Evolutionary conservation across 2,797 vertebrate genomes (phyloP), one percentile per base, ranked within the genome.

Genomic region (Tenualosa thibaudeaui): DNA sequence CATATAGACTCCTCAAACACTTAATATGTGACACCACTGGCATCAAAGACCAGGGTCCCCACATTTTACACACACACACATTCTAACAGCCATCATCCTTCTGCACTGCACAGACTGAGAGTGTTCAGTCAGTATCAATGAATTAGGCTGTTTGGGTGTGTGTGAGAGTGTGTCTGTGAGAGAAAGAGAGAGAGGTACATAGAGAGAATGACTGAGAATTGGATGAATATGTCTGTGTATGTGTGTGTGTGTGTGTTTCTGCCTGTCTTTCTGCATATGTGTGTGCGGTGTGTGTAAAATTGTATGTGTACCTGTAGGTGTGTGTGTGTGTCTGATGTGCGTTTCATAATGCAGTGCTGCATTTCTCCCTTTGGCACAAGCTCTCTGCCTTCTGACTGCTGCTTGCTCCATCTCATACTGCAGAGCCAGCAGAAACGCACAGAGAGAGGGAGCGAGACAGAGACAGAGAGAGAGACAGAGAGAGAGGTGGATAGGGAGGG

Each of bases 341-440:
- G 91, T 94, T 93, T 93, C 91, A 95, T 94, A 94, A 95, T 94
- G 95, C 94, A 94, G 94, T 95, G 94, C 93, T 94, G 94, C 93
- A 94, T 94, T 94, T 91, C 92, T 94, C 92, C 93, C 93, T 93
- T 94, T 95, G 95, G 95, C 94, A 94, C 92, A 88, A 89, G 89
- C 92, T 93, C 90, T 88, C 92, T 94, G 93, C 92, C 93, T 91
- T 92, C 93, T 91, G 93, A 94, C 94, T 95, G 93, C 94, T 94
- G 93, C 92, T 94, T 93, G 92, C 83, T 92, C 84, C 89, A 90
- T 92, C 94, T 90, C 93, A 92, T 94, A 95, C 94, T 95, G 95
- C 94, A 95, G 94, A 94, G 93, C 94, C 91, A 94, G 93, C 94
- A 95, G 93, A 95, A 94, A 92, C 89, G 90, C 92, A 93, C 89